A percentile compares a stretch with the other conserved stretches of the same genome.
phyloP scores from a whole-genome alignment of 2,797 vertebrate genomes.

The Picus viridis region DNA sequence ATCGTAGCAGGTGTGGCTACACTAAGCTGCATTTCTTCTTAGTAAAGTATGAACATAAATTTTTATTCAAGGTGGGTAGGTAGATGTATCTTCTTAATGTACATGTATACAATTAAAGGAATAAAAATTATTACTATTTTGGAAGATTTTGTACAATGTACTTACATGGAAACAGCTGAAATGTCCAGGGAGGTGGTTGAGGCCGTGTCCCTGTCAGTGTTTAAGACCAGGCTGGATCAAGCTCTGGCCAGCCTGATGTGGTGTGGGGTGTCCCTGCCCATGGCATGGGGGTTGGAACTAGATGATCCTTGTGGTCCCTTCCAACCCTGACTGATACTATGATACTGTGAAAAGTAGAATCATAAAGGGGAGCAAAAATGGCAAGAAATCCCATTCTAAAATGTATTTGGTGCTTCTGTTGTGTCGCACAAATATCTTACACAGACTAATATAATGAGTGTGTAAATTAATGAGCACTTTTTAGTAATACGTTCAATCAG shows the following conservation, averaged over 20 bases:
- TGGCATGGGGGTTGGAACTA: no score
- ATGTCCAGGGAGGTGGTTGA: no score
- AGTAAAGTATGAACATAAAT: background rate
- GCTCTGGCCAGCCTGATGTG: no score
- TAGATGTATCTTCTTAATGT: background rate
- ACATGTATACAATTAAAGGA: background rate
- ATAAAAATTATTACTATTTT: background rate
- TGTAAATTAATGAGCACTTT: constrained; percentile 2
- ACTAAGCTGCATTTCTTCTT: background rate
- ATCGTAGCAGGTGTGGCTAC: background rate
- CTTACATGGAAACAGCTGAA: background rate
- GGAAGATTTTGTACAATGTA: background rate
- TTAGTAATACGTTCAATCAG: background rate
- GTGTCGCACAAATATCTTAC: background rate
- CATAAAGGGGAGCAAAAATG: background rate
- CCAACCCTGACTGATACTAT: no score
- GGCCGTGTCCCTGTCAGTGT: no score
- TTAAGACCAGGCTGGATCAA: no score
- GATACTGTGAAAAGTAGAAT: background rate
- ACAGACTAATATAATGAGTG: background rate
- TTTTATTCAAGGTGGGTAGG: background rate
- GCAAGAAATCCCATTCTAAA: background rate
- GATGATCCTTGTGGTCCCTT: no score
- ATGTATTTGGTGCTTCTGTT: background rate
- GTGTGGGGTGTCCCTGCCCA: no score